These are phyloP conservation scores for Harpagifer antarcticus DNA, from an alignment of 2,797 vertebrate genomes.

Conservation along the genomic window DNA sequence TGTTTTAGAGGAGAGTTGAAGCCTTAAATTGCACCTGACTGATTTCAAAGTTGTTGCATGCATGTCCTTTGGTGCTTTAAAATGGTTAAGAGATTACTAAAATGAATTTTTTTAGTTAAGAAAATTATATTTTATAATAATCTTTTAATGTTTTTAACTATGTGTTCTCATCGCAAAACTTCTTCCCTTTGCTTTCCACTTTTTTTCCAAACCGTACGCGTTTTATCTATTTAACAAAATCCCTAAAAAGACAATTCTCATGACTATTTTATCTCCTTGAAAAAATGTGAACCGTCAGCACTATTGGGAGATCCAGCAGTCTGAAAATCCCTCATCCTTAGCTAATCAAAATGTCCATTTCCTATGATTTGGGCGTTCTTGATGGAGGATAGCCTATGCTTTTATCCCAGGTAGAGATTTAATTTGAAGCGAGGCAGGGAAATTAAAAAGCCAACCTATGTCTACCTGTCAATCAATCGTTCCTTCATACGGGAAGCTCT, in stretches of 20 bases:
- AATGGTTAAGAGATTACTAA: background rate
- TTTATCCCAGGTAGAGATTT: conserved; percentile 92
- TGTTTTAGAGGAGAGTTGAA: conserved; percentile 36
- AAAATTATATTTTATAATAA: too few species aligned
- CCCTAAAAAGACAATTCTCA: conserved; percentile 83
- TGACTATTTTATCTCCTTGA: conserved; percentile 84
- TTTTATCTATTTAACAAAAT: conserved; percentile 77
- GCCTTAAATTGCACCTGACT: background rate
- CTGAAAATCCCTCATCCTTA: conserved; percentile 79
- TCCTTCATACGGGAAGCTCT: conserved; percentile 67
- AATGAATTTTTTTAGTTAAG: background rate
- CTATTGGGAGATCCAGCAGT: conserved; percentile 76
- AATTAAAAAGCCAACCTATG: conserved; percentile 88
- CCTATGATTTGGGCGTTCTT: conserved; percentile 78
- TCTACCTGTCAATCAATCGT: conserved; percentile 92
- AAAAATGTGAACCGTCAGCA: conserved; percentile 82
- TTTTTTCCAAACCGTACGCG: conserved; percentile 37
- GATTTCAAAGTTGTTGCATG: conserved; percentile 19
- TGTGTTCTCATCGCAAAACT: background rate
- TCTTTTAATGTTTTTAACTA: background rate
- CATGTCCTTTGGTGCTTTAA: background rate
- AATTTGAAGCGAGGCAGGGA: conserved; percentile 87
- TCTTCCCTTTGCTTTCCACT: background rate
- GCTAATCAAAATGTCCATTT: conserved; percentile 84
- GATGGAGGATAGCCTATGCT: conserved; percentile 80